Percentiles rank a stretch among this genome's conserved stretches.
These are phyloP conservation scores for Pachyramphus minor DNA, from an alignment of 2,113 vertebrate genomes.

Conservation along the genomic window DNA sequence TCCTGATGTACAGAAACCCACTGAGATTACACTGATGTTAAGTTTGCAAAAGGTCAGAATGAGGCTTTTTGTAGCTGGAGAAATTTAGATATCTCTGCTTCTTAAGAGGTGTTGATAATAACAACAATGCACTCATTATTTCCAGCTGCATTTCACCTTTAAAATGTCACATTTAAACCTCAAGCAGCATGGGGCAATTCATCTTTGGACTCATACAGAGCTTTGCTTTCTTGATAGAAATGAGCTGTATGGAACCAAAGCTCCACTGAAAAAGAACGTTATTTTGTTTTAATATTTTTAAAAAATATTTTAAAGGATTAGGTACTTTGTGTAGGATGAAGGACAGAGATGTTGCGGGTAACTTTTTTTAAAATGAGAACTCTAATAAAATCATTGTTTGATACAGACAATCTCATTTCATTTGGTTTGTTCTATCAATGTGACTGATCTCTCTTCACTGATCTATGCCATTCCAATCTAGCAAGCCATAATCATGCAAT, in stretches of 20 bases:
- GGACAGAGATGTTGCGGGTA: not conserved
- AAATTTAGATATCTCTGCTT: not conserved
- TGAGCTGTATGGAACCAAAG: not conserved
- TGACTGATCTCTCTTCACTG: not conserved
- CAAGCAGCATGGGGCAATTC: not conserved
- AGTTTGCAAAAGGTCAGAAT: not conserved
- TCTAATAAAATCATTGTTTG: not conserved
- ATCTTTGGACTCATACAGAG: not conserved
- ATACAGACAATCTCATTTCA: not conserved
- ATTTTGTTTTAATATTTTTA: not conserved
- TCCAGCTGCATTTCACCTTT: not conserved
- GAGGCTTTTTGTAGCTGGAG: not conserved
- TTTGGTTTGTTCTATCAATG: not conserved
- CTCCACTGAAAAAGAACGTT: not conserved
- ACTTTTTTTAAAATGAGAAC: not conserved
- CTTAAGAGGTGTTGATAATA: not conserved
- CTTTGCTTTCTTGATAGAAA: not conserved
- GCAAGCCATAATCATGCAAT: not conserved
- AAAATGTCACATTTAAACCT: not conserved
- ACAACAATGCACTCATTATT: not conserved
- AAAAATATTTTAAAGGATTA: not conserved
- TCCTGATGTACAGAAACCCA: not conserved
- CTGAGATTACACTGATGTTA: not conserved
- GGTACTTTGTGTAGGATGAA: not conserved
- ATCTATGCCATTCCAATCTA: not conserved